Evolutionary conservation across 2,797 vertebrate genomes (phyloP).

Genomic region (Gephyroberyx darwinii): DNA sequence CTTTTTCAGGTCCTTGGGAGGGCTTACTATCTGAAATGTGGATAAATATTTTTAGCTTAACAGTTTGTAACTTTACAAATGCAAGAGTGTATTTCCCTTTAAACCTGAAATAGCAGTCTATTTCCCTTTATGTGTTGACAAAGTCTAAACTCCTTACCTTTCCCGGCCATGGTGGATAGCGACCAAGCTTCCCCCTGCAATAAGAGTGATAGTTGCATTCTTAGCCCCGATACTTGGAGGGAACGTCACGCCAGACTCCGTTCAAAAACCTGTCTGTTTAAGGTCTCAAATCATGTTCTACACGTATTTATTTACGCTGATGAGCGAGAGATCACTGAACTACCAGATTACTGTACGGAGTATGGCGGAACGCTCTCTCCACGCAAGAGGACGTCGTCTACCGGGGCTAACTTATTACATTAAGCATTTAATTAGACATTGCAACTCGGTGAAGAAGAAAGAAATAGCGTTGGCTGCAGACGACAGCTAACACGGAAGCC

Average conservation of each 20-base stretch:
- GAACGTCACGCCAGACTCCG: no score
- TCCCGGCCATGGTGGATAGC: slow-evolving; percentile 98
- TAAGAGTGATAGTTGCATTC: neutral
- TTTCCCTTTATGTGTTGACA: neutral
- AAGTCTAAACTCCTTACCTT: slow-evolving; percentile 84
- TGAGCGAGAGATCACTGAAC: no score
- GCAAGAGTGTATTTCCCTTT: neutral
- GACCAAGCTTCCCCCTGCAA: slow-evolving; percentile 95
- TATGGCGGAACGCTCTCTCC: no score
- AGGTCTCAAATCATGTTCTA: no score
- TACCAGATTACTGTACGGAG: no score
- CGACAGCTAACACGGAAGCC: neutral
- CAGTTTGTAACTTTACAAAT: neutral
- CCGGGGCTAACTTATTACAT: neutral
- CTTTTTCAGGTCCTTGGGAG: slow-evolving; percentile 98
- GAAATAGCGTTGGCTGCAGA: neutral
- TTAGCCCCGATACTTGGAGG: neutral
- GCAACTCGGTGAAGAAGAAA: neutral
- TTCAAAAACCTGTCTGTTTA: no score
- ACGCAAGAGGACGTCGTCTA: neutral
- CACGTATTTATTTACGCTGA: no score
- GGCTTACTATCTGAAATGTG: slow-evolving; percentile 90
- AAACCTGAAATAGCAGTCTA: neutral
- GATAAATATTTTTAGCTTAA: neutral
- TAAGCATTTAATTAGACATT: fast-evolving